These are phyloP conservation scores for Leucopsar rothschildi DNA, from an alignment of 2,113 vertebrate species.

Conservation along the genomic window DNA sequence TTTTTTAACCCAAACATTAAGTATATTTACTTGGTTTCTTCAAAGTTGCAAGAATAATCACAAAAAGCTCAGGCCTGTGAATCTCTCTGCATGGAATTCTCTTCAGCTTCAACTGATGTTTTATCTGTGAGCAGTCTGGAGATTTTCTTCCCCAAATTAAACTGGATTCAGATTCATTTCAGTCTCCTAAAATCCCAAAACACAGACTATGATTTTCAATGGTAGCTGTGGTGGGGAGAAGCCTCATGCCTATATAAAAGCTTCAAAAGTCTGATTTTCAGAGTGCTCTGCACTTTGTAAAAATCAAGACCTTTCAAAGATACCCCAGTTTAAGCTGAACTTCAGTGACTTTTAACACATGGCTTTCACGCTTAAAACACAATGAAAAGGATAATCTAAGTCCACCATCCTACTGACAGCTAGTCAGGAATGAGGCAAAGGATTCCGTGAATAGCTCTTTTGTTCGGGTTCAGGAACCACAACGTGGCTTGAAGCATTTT, in stretches of 20 bases:
- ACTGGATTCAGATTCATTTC: conserved; percentile 3
- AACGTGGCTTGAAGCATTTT: not conserved
- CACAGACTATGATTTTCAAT: not conserved
- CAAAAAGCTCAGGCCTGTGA: not conserved
- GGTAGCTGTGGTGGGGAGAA: not conserved
- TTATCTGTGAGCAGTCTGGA: not conserved
- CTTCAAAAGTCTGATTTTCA: not conserved
- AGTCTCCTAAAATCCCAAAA: conserved; percentile 18
- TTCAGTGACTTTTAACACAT: not conserved
- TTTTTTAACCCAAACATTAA: not conserved
- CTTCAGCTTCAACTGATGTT: not conserved
- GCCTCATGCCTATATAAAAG: not conserved
- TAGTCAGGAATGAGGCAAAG: not conserved
- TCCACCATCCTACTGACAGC: not conserved
- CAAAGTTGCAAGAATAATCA: not conserved
- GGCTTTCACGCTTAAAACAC: not conserved
- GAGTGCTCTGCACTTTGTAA: not conserved
- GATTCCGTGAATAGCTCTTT: not conserved
- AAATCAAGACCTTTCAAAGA: not conserved
- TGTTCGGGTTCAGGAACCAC: not conserved
- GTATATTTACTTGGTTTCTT: conserved; percentile 2
- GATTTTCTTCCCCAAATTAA: not conserved
- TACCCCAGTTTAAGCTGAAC: not conserved
- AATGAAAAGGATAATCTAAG: not conserved
- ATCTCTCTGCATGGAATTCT: not conserved